Base-by-base conservation (phyloP, 2,888 invertebrate species). In the Lacanobia oleracea region DNA sequence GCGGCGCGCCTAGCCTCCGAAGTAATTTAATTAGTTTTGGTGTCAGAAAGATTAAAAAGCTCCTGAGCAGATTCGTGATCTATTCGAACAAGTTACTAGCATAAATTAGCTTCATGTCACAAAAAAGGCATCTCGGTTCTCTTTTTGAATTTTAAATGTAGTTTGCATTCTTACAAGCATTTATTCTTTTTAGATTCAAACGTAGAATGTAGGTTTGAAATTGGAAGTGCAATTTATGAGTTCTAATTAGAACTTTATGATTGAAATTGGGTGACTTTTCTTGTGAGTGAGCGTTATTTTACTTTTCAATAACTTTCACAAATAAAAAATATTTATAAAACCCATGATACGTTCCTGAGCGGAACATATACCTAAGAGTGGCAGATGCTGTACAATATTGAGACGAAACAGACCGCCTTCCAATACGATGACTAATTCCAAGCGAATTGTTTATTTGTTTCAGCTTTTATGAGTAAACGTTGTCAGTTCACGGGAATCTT, bases 381-480 rank as follows among this genome's bases (percentile, higher is more conserved):
- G 85, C 89, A 89, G 89, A 89, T 89, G 89, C 86, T 86, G 86
- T 87, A 84, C 87, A 88, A 87, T 89, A 91, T 90, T 92, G 93
- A 93, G 88, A 91, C 85, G 89, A 88, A 91, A 83, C 93, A 93
- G 93, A 91, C 89, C 89, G 90, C 81, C 86, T 85, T 83, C 83
- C 82, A 83, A 83, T 81, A 69, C 80, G 81, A 89, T 90, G 89
- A 90, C 88, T 90, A 91, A 90, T 89, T 88, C 88, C 79, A 71
- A 77, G 69, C 82, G 83, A 72, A 81, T 90, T 92, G 91, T 93
- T 93, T 93, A 91, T 94, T 93, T 93, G 91, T 88, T 88, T 87
- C 88, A 87, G 81, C 86, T 89, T 91, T 93, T 93, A 93, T 93
- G 92, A 91, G 93, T 90, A 91, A 91, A 91, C 91, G 85, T 85